Conservation (phyloP, 2,113 vertebrate species). For the Hipposideros armiger region DNA sequence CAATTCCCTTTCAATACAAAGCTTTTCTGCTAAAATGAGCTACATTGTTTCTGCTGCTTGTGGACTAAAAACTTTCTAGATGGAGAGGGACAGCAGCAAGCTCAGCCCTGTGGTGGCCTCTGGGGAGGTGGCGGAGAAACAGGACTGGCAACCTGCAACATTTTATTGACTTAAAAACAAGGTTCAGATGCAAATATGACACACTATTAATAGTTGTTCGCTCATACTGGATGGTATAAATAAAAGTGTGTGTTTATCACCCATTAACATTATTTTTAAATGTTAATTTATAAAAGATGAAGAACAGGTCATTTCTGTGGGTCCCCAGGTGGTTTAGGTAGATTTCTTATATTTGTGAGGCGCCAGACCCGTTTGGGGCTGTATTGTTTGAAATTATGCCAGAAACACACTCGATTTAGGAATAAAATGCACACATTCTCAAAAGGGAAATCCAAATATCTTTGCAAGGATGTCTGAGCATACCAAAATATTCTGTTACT, state of each 20-base stretch:
- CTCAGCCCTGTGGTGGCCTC: fast-evolving
- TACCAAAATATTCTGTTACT: background rate
- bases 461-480: too few relatives aligned
- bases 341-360: background rate
- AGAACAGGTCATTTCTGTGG: background rate
- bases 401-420: background rate
- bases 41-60: background rate
- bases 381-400: background rate
- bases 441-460: background rate
- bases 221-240: background rate
- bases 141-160: too few relatives aligned
- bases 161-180: background rate
- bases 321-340: background rate
- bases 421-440: background rate
- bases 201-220: background rate
- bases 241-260: background rate
- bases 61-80: background rate
- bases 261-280: background rate
- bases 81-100: too few relatives aligned
- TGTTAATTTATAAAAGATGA: background rate
- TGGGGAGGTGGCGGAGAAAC: background rate
- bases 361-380: background rate
- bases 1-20: background rate
- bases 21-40: background rate
- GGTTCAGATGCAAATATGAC: background rate